Base-by-base conservation (phyloP, 2,797 vertebrate species). In the Sebastes diaconus region DNA sequence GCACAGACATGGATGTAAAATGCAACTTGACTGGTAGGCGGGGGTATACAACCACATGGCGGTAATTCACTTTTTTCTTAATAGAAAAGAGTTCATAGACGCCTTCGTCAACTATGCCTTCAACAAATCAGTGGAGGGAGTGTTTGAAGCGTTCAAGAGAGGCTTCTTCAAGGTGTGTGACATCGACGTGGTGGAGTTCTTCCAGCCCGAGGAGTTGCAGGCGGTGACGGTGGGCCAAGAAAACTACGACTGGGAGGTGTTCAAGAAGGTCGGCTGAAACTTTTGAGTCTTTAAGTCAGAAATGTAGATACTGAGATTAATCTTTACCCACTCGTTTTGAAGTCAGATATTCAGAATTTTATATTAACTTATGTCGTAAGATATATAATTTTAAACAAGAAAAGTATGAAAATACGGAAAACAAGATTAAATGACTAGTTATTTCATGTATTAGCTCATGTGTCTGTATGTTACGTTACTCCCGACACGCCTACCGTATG, bases 91-190 rank as follows among this genome's bases (percentile, higher is more conserved):
- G 75, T 98, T 97, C 87, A 96, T 98, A 29, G 93, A 93, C 55
- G 94, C 96, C 0, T 97, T 95, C 55, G 93, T 98, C 88, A 91
- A 98, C 93, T 96, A 98, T 22, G 94, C 93, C 88, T 97, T 99
- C 93, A 97, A 95, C 92, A 96, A 92, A 80, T 99, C 98, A 0
- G 97, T 98, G 93, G 96, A 96, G 87, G 87, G 91, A 25, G 92
- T 96, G 64, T 99, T 97, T 77, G 94, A 94, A 58, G 96, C 94
- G 73, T 99, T 99, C 93, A 95, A 94, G 88, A 95, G 89, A 78
- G 98, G 98, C 27, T 99, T 99, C 94, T 97, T 97, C 92, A 98
- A 97, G 91, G 98, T 98, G 25, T 99, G 98, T 87, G 93, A 97
- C 64, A 93, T 94, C 12, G 93, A 96, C 80, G 92, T 97, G 73